Percentiles rank a stretch among this genome's conserved stretches.
Evolutionary conservation across 2,113 vertebrate species (phyloP).

Genomic region (Lycaon pictus): DNA sequence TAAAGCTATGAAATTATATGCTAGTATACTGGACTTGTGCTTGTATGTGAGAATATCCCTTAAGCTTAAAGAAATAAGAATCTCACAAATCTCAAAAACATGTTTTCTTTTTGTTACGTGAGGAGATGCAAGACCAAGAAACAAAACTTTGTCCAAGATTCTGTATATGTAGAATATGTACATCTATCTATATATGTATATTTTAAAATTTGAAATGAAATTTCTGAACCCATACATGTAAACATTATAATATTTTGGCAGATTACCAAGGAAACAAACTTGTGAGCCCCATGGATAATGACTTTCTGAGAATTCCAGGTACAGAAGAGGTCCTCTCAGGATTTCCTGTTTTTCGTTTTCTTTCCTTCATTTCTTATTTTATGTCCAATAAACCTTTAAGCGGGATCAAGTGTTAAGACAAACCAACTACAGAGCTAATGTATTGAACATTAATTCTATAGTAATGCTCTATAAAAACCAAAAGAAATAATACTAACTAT

Average conservation of each 20-base stretch:
- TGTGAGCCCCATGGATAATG: conserved; percentile 46
- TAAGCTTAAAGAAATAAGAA: conserved; percentile 24
- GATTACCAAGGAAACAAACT: conserved; percentile 59
- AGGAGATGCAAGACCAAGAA: conserved; percentile 8
- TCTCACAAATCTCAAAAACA: conserved; percentile 1
- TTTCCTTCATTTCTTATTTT: conserved; percentile 77
- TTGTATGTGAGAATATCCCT: neutral
- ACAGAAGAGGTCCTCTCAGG: conserved; percentile 63
- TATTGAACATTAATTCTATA: conserved; percentile 73
- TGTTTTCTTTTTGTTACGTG: neutral
- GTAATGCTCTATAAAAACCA: conserved; percentile 64
- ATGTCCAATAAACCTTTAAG: conserved; percentile 78
- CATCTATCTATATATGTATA: neutral
- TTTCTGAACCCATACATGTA: neutral
- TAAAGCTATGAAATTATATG: neutral
- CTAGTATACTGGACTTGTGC: neutral
- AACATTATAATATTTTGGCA: conserved; percentile 53
- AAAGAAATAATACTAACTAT: conserved; percentile 74
- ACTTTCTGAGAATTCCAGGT: conserved; percentile 74
- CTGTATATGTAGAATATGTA: neutral
- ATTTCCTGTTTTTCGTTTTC: conserved; percentile 77
- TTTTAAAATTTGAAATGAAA: conserved; percentile 13
- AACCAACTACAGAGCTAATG: conserved; percentile 62
- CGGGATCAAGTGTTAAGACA: conserved; percentile 67
- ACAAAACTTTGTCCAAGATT: neutral